These are phyloP conservation scores for Prinia subflava DNA, from an alignment of 2,113 vertebrate genomes.

Conservation along the genomic window DNA sequence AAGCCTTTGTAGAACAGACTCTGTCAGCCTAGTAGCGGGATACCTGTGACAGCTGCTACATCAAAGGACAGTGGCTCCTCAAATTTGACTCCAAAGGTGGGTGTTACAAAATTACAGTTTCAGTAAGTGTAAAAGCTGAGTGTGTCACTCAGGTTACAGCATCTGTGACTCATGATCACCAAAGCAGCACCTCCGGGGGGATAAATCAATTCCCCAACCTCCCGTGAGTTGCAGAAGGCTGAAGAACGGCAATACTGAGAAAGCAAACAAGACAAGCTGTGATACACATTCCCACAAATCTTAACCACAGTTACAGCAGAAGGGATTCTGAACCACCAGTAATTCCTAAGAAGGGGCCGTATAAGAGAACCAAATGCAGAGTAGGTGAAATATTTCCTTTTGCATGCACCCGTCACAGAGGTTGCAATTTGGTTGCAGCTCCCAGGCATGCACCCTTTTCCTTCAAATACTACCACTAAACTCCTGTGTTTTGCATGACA, in stretches of 20 bases:
- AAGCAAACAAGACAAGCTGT: not conserved
- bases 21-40: not conserved
- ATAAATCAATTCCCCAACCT: not conserved
- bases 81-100: not conserved
- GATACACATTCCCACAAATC: not conserved
- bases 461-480: not conserved
- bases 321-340: not conserved
- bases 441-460: not conserved
- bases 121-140: not conserved
- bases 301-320: not conserved
- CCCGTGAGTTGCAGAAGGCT: not conserved
- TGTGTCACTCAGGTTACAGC: not conserved
- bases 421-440: not conserved
- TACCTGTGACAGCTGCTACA: not conserved
- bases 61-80: not conserved
- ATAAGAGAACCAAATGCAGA: not conserved
- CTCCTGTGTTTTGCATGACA: not conserved
- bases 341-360: not conserved
- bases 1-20: not conserved
- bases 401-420: not conserved
- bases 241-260: not conserved
- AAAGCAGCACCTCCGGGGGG: not conserved
- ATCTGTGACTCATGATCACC: rapidly evolving
- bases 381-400: not conserved
- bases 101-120: not conserved